A percentile compares a stretch with the other conserved stretches of the same genome.
Conservation (phyloP, 2,797 vertebrate genomes). For the Bovichtus diacanthus region DNA sequence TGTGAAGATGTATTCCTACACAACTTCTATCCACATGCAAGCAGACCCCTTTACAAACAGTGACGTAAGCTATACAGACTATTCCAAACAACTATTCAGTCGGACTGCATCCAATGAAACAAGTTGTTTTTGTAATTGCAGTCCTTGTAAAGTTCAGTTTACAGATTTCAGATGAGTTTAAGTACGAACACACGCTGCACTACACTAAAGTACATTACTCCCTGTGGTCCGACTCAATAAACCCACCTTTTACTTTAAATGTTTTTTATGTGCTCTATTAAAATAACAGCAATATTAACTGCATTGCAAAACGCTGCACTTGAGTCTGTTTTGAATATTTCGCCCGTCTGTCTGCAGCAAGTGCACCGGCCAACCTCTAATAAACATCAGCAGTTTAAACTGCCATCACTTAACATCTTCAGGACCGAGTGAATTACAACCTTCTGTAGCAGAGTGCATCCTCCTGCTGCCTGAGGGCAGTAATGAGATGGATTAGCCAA, state of each 20-base stretch:
- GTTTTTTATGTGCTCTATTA: not conserved
- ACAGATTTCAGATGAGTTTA: conserved; percentile 9
- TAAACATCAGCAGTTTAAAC: conserved; percentile 55
- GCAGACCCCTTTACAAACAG: not conserved
- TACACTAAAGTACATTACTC: not conserved
- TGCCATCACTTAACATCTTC: conserved; percentile 57
- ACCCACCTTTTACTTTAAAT: conserved; percentile 9
- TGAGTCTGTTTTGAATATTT: conserved; percentile 60
- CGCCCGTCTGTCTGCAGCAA: conserved; percentile 46
- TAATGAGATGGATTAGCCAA: conserved; percentile 64
- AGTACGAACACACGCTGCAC: not conserved
- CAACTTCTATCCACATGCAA: not conserved
- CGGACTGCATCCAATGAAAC: conserved; percentile 6
- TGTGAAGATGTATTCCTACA: not conserved
- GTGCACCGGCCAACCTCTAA: conserved; percentile 2
- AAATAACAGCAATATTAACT: conserved; percentile 15
- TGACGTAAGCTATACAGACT: too few species aligned
- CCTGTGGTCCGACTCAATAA: conserved; percentile 14
- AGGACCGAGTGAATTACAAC: conserved; percentile 37
- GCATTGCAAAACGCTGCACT: conserved; percentile 42
- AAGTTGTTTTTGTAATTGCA: conserved; percentile 9
- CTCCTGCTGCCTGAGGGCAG: conserved; percentile 22
- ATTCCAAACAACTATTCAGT: not conserved
- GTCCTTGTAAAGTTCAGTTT: conserved; percentile 25
- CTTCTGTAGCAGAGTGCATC: conserved; percentile 30